Evolutionary conservation across 2,797 vertebrate genomes (phyloP), one percentile per base, ranked within the genome.

Genomic region (Myotis vivesi): DNA sequence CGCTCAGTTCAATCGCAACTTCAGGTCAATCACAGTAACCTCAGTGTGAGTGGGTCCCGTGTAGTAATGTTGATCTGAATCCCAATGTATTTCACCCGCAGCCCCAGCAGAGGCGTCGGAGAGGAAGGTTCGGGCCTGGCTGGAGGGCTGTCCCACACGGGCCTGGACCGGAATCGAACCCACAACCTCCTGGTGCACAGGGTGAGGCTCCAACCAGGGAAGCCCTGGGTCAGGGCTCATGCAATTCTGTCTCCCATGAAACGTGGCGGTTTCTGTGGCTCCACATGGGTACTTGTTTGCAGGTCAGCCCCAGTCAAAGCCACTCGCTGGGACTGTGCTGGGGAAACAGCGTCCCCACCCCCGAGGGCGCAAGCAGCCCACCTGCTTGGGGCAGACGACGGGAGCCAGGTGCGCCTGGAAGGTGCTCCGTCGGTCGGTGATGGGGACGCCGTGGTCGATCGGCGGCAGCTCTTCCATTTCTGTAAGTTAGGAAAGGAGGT

Each of bases 351-450:
- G 5, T 1, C 59, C 11, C 10, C 4, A 15, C 25, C 55, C 23
- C 59, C 25, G 5, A 6, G 12, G 53, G 59, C 3, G 28, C 49
- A 10, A 10, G 28, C 25, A 25, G 28, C 59, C 28, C 59, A 99
- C 99, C 99, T 99, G 99, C 97, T 98, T 97, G 38, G 98, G 98
- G 81, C 98, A 99, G 96, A 99, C 98, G 81, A 99, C 99, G 5
- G 99, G 98, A 53, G 99, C 99, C 92, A 99, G 96, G 95, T 99
- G 99, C 79, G 99, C 99, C 98, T 99, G 99, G 97, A 99, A 99
- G 90, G 99, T 99, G 95, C 99, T 99, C 75, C 99, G 99, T 97
- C 99, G 98, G 97, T 99, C 99, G 72, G 99, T 99, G 96, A 99
- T 98, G 20, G 99, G 97, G 64, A 96, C 97, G 53, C 99, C 99